Evolutionary conservation across 2,113 vertebrate species (phyloP), one percentile per base, ranked within the genome.

Genomic region (Xiphophorus couchianus): DNA sequence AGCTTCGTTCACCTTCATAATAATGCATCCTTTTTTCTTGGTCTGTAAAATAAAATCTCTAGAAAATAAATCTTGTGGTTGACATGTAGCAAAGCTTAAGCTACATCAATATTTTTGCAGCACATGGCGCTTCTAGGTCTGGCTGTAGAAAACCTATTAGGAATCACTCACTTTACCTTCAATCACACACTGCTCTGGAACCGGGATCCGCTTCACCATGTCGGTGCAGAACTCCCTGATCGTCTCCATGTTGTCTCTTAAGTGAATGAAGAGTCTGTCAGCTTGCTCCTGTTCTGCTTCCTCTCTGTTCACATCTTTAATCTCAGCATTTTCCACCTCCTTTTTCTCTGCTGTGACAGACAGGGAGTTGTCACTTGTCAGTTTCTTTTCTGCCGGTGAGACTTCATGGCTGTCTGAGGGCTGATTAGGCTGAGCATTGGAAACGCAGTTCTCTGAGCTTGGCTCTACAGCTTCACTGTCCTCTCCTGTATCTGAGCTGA

Each of bases 181-280:
- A 44, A 99, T 95, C 66, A 94, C 85, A 77, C 97, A 98, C 39
- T 96, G 96, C 6, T 99, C 95, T 0, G 97, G 97, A 48, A 95
- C 61, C 7, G 97, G 97, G 74, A 98, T 96, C 89, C 89, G 96
- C 90, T 89, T 95, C 39, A 92, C 75, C 74, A 96, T 94, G 85
- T 96, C 96, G 19, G 71, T 3, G 62, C 95, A 96, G 19, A 95
- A 98, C 0, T 93, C 93, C 74, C 93, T 95, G 79, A 99, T 96
- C 71, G 85, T 85, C 77, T 92, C 92, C 90, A 97, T 92, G 86
- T 97, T 97, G 80, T 97, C 94, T 91, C 94, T 96, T 65, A 99
- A 82, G 85, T 98, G 94, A 84, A 95, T 70, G 84, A 95, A 96
- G 69, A 99, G 95, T 73, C 93, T 92, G 91, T 98, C 97, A 15